These are phyloP conservation scores for Choloepus hoffmanni DNA, from an alignment of 2,113 vertebrate species.

Conservation along the genomic window DNA sequence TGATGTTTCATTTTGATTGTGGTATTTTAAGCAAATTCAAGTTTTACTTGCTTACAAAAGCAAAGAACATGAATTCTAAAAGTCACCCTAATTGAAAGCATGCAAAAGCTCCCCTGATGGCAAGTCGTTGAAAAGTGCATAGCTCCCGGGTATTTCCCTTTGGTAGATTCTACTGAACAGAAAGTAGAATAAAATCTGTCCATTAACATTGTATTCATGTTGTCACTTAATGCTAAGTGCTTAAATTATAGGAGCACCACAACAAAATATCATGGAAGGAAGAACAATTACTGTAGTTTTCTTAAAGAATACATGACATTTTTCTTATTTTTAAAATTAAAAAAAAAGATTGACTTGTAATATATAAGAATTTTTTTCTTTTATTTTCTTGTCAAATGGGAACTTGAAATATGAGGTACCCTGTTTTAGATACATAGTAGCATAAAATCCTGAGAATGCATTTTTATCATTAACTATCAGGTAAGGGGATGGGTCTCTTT, in stretches of 20 bases:
- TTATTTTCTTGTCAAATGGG: not conserved
- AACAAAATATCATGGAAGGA: conserved; percentile 77
- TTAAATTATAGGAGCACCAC: conserved; percentile 77
- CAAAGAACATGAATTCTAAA: conserved; percentile 84
- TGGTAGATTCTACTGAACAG: conserved; percentile 79
- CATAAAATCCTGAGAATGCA: not conserved
- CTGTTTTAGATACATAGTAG: not conserved
- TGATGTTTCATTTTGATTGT: conserved; percentile 82
- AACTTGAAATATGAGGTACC: not conserved
- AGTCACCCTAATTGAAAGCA: conserved; percentile 83
- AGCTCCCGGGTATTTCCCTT: conserved; percentile 82
- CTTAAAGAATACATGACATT: not conserved
- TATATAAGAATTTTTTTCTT: not conserved
- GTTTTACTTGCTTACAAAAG: conserved; percentile 82
- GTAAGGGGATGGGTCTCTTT: not conserved
- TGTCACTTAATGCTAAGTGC: conserved; percentile 74
- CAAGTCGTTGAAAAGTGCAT: conserved; percentile 83
- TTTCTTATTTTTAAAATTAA: conserved; percentile 10
- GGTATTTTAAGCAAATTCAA: conserved; percentile 83
- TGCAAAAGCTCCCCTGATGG: conserved; percentile 81
- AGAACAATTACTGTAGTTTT: conserved; percentile 62
- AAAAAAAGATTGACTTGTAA: not conserved
- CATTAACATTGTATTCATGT: conserved; percentile 67
- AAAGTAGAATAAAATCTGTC: conserved; percentile 76
- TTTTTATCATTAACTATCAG: not conserved